These are phyloP conservation scores for Melanotaenia parkinsoni DNA, from an alignment of 2,797 vertebrate genomes.

Conservation along the genomic window DNA sequence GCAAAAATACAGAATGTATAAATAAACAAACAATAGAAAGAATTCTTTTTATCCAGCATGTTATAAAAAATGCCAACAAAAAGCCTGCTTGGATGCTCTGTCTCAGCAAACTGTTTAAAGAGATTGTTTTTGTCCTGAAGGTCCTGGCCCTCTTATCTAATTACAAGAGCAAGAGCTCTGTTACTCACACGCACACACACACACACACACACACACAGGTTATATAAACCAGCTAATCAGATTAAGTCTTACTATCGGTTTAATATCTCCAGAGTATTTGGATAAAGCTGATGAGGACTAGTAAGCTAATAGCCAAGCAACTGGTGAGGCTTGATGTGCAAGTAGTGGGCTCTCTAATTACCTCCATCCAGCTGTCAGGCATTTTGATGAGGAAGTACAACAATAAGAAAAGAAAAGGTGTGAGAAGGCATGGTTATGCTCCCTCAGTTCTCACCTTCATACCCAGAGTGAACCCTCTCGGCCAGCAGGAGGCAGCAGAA, in stretches of 20 bases:
- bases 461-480: constrained; percentile 95
- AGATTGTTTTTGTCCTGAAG: background rate
- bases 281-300: background rate
- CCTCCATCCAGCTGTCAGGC: no score
- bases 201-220: no score
- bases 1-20: background rate
- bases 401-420: no score
- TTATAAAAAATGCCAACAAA: background rate
- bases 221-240: no score
- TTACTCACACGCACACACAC: background rate
- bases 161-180: background rate
- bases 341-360: background rate
- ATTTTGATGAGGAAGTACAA: no score
- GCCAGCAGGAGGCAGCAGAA: constrained; percentile 96
- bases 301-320: background rate
- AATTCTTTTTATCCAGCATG: background rate
- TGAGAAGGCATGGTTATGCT: background rate
- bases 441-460: constrained; percentile 87
- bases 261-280: background rate
- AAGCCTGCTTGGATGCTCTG: background rate
- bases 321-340: background rate
- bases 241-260: constrained; percentile 12
- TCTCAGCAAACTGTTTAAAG: background rate
- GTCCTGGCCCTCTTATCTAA: constrained; percentile 1
- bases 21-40: background rate